Evolutionary conservation across 2,888 invertebrate species (phyloP).

Genomic region (Allophyes oxyacanthae): DNA sequence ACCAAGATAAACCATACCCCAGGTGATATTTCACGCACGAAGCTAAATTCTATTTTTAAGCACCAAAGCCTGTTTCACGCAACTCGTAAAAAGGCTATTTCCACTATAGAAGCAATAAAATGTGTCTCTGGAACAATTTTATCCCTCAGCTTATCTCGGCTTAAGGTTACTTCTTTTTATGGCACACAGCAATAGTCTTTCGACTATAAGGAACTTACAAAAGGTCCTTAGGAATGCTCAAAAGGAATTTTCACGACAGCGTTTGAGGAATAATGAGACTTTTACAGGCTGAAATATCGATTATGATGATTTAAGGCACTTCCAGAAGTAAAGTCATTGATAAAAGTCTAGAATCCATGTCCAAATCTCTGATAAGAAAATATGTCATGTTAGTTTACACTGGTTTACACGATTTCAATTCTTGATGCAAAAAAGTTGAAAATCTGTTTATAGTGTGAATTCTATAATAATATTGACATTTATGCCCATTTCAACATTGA

Average conservation of each 20-base stretch:
- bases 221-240: constrained; percentile 56
- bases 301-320: too few relatives aligned
- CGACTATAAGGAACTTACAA: constrained; percentile 65
- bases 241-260: constrained; percentile 57
- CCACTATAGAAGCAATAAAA: constrained; percentile 70
- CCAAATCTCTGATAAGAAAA: background rate
- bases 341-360: background rate
- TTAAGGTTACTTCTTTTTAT: constrained; percentile 62
- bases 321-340: background rate
- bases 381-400: too few relatives aligned
- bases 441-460: constrained; percentile 8
- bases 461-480: too few relatives aligned
- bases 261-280: constrained; percentile 5
- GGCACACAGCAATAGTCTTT: constrained; percentile 60
- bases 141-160: constrained; percentile 65
- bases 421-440: constrained; percentile 2
- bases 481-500: constrained; percentile 2
- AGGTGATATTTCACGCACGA: constrained; percentile 34
- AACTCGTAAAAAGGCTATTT: constrained; percentile 74
- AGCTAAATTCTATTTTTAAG: constrained; percentile 60
- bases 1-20: constrained; percentile 15
- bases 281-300: too few relatives aligned
- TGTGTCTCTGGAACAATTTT: constrained; percentile 66
- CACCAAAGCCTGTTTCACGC: constrained; percentile 59
- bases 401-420: constrained; percentile 3